Conservation (phyloP, 2,797 vertebrate genomes). For the Danio aesculapii region DNA sequence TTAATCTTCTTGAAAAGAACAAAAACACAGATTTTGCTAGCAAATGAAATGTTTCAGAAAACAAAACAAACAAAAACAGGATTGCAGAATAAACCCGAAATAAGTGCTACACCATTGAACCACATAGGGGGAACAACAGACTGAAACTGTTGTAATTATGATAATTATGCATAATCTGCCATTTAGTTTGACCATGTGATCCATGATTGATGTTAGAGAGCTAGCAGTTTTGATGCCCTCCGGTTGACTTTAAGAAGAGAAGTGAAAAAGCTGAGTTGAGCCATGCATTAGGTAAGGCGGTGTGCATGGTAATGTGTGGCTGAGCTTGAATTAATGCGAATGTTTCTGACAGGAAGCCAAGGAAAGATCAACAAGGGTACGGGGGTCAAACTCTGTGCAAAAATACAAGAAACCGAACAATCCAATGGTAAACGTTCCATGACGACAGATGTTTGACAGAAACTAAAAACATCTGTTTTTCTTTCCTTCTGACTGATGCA, state of each 20-base stretch:
- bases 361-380: conserved; percentile 43
- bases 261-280: conserved; percentile 56
- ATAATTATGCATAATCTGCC: conserved; percentile 26
- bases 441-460: background rate
- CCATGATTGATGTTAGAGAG: conserved; percentile 20
- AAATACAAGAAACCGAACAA: conserved; percentile 34
- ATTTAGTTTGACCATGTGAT: conserved; percentile 9
- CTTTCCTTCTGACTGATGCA: conserved; percentile 28
- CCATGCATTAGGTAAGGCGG: conserved; percentile 25
- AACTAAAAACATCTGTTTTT: conserved; percentile 24
- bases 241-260: conserved; percentile 41
- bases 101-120: background rate
- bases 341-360: conserved; percentile 47
- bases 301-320: conserved; percentile 43
- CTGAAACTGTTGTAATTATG: conserved; percentile 31
- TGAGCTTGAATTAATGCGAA: conserved; percentile 44
- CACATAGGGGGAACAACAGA: background rate
- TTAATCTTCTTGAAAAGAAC: too few relatives aligned
- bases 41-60: background rate
- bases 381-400: conserved; percentile 36
- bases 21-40: too few relatives aligned
- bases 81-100: background rate
- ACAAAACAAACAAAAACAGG: too few relatives aligned
- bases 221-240: conserved; percentile 26
- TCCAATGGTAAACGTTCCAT: conserved; percentile 16